These are phyloP conservation scores for Suncus etruscus DNA, from an alignment of 2,113 vertebrate genomes.

Conservation along the genomic window DNA sequence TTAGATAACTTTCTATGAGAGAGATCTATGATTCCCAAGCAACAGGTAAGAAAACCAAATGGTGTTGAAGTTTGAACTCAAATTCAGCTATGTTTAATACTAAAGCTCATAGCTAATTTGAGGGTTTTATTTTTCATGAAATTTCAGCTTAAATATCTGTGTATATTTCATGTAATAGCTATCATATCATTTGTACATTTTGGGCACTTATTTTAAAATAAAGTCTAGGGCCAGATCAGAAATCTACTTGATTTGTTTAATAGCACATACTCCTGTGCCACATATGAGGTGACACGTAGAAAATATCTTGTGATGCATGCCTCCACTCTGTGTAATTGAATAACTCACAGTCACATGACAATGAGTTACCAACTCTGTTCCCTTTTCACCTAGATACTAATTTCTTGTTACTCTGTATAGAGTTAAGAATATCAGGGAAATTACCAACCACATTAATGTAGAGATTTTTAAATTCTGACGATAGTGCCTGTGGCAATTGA, in stretches of 20 bases:
- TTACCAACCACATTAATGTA: neutral
- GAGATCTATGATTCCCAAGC: neutral
- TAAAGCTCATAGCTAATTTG: slow-evolving; percentile 33
- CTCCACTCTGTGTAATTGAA: slow-evolving; percentile 47
- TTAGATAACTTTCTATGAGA: neutral
- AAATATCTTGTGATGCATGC: slow-evolving; percentile 36
- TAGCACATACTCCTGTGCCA: neutral
- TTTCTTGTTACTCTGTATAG: slow-evolving; percentile 43
- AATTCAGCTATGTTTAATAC: neutral
- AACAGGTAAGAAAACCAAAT: slow-evolving; percentile 26
- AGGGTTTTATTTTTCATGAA: neutral
- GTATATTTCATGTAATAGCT: slow-evolving; percentile 13
- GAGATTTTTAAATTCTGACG: slow-evolving; percentile 47
- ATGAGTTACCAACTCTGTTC: slow-evolving; percentile 47
- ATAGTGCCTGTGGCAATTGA: neutral
- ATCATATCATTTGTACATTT: slow-evolving; percentile 7
- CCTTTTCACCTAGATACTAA: slow-evolving; percentile 8
- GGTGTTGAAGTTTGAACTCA: neutral
- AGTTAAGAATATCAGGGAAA: slow-evolving; percentile 56
- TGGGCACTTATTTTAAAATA: slow-evolving; percentile 48
- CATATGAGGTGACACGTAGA: neutral
- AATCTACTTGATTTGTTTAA: slow-evolving; percentile 24
- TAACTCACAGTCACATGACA: slow-evolving; percentile 59
- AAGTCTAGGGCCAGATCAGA: neutral
- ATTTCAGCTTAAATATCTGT: neutral